phyloP scores from a whole-genome alignment of 2,888 invertebrate genomes.

The Melolontha melolontha region DNA sequence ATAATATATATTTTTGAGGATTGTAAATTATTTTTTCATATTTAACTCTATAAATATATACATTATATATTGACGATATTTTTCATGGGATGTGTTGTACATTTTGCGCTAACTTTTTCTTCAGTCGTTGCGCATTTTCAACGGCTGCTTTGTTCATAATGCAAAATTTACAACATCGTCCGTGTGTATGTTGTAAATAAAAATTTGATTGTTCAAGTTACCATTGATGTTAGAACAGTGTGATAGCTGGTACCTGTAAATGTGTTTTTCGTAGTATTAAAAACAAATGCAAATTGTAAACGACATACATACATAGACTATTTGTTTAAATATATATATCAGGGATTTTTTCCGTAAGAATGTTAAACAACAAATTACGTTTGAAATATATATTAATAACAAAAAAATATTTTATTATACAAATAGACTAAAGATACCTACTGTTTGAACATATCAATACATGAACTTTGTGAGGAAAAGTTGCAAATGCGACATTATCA shows the following conservation, averaged over 20 bases:
- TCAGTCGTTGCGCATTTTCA: slow-evolving; percentile 23
- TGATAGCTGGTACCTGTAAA: slow-evolving; percentile 60
- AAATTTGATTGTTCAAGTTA: slow-evolving; percentile 51
- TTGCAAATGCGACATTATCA: not conserved
- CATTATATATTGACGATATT: slow-evolving; percentile 31
- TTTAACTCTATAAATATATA: slow-evolving; percentile 34
- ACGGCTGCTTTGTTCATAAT: slow-evolving; percentile 45
- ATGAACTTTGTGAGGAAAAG: slow-evolving; percentile 2
- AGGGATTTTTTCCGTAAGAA: slow-evolving; percentile 26
- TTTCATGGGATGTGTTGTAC: slow-evolving; percentile 50
- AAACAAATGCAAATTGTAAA: slow-evolving; percentile 19
- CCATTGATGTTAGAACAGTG: slow-evolving; percentile 58
- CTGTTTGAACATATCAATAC: slow-evolving; percentile 24
- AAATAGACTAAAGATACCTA: not conserved
- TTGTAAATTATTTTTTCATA: slow-evolving; percentile 48
- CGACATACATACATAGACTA: slow-evolving; percentile 8
- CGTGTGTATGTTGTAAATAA: slow-evolving; percentile 46
- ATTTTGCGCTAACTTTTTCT: slow-evolving; percentile 52
- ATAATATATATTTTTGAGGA: slow-evolving; percentile 61
- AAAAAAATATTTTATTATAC: slow-evolving; percentile 30
- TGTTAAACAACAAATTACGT: not conserved
- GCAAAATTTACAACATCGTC: slow-evolving; percentile 48
- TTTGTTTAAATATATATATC: slow-evolving; percentile 23
- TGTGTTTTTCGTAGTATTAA: slow-evolving; percentile 43
- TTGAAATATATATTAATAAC: slow-evolving; percentile 17